phyloP scores from a whole-genome alignment of 1,140 invertebrate genomes.

The Drosophila repleta region DNA sequence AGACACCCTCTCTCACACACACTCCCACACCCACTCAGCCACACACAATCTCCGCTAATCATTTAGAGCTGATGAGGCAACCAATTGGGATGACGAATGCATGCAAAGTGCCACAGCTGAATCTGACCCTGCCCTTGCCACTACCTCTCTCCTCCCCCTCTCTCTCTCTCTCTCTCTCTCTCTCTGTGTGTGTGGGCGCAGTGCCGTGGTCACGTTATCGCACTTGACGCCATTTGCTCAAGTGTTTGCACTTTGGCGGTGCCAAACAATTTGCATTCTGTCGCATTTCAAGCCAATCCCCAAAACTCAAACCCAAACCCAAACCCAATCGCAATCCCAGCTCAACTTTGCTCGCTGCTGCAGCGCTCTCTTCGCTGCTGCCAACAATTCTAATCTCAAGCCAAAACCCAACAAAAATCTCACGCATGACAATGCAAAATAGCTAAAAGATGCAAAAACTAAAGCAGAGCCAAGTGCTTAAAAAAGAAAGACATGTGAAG shows the following conservation, averaged over 20 bases:
- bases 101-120: constrained; percentile 28
- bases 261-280: constrained; percentile 57
- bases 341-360: neutral
- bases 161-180: neutral
- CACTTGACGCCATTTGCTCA: constrained; percentile 61
- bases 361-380: neutral
- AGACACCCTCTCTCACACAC: neutral
- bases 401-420: constrained; percentile 22
- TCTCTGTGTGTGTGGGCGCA: constrained; percentile 5
- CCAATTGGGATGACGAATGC: constrained; percentile 18
- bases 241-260: constrained; percentile 64
- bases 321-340: no score
- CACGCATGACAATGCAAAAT: constrained; percentile 30
- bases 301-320: neutral
- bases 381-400: constrained; percentile 24
- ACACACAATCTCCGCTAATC: constrained; percentile 31
- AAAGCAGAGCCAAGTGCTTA: constrained; percentile 5
- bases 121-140: no score
- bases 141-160: neutral
- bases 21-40: neutral
- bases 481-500: neutral
- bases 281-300: constrained; percentile 28
- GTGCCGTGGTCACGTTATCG: constrained; percentile 48
- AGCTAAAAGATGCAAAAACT: constrained; percentile 45
- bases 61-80: constrained; percentile 20